Evolutionary conservation across 2,888 invertebrate species (phyloP), one percentile per base, ranked within the genome.

Genomic region (Tipula unca): DNA sequence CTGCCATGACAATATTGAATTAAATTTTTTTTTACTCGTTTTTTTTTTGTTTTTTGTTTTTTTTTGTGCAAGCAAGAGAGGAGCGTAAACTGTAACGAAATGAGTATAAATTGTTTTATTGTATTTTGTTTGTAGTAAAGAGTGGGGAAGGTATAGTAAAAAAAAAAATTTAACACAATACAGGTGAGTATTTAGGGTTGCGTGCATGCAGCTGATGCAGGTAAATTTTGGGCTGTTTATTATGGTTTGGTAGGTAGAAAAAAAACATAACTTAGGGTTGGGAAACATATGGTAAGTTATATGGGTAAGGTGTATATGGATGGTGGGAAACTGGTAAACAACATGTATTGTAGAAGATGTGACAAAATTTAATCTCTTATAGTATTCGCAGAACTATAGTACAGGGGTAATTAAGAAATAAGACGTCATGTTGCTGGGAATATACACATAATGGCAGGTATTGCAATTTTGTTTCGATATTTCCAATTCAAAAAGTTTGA

Each of bases 151-250:
- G 69, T 69, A 69, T 54, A 17, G 48, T 17, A 17, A 6, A 54
- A 13, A 69, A 13, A 20, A 3, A 69, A 10, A 17, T 5, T 48
- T 8, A 0, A 69, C 20, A 69, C 48, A 48, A 48, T 48, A 48
- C 69, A 69, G 69, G 69, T 69, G 69, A 69, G 69, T 69, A 69
- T 69, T 69, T 69, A 69, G 69, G 69, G 25, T 69, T 69, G 69
- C 25, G 25, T 69, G 8, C 20, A 48, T 32, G n/a, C n/a, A n/a
- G n/a, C n/a, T n/a, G n/a, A 1, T 32, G 32, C 39, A 54, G 48
- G 48, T 54, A 54, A 17, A 6, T 54, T 17, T 54, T 54, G 48
- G 69, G 69, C 25, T 25, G 69, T 69, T 69, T 69, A 69, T 69
- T 69, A 25, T 69, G 8, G 25, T 69, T 25, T 10, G 8, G 69